phyloP scores from a whole-genome alignment of 2,113 vertebrate genomes.

The Gyps fulvus region DNA sequence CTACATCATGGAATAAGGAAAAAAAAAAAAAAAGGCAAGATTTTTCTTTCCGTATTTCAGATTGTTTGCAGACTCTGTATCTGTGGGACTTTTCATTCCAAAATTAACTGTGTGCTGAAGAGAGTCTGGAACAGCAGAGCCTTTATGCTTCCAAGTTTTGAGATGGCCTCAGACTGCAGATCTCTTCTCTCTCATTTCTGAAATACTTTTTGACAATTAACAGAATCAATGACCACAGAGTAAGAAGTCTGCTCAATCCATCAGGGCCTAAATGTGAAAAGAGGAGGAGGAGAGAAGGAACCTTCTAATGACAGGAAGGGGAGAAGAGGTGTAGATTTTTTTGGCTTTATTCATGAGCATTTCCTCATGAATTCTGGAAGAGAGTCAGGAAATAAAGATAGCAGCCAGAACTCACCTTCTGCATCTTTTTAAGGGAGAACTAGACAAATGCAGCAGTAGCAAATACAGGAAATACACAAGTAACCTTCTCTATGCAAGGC shows the following conservation, averaged over 20 bases:
- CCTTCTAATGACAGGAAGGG: slow-evolving; percentile 36
- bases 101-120: slow-evolving; percentile 20
- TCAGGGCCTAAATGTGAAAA: slow-evolving; percentile 31
- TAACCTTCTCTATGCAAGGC: neutral
- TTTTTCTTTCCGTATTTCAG: neutral
- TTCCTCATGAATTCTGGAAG: slow-evolving; percentile 47
- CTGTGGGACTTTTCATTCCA: slow-evolving; percentile 3
- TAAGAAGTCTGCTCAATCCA: slow-evolving; percentile 28
- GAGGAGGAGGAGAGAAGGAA: neutral
- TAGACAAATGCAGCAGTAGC: neutral
- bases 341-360: slow-evolving; percentile 24
- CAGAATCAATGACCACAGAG: slow-evolving; percentile 22
- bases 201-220: slow-evolving; percentile 44
- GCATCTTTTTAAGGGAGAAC: slow-evolving; percentile 17
- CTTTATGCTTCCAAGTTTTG: slow-evolving; percentile 19
- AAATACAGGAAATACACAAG: neutral
- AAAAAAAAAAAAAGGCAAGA: neutral
- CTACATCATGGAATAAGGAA: neutral
- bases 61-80: neutral
- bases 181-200: slow-evolving; percentile 3
- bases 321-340: slow-evolving; percentile 19
- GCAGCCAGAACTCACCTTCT: slow-evolving; percentile 37
- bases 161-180: neutral
- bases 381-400: slow-evolving; percentile 36
- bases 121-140: slow-evolving; percentile 18